These are phyloP conservation scores for Saturnia japonica DNA, from an alignment of 2,888 invertebrate species.

Conservation along the genomic window DNA sequence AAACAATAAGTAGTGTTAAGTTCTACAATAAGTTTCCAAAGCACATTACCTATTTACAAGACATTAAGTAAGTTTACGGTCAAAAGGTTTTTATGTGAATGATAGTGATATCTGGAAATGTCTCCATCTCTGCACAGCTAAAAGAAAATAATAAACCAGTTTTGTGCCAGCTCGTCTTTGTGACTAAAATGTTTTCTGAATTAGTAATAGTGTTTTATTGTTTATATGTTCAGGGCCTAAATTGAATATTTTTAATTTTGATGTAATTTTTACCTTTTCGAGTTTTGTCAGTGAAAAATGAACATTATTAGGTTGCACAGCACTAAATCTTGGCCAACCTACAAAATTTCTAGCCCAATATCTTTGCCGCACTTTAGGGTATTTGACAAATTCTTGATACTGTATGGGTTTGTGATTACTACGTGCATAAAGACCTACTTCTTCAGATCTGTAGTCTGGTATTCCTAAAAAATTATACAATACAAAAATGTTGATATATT, in stretches of 20 bases:
- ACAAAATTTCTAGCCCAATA: conserved; percentile 98
- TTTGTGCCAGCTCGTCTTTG: too few relatives aligned
- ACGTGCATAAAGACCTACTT: conserved; percentile 94
- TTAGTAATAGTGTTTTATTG: too few relatives aligned
- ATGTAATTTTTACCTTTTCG: conserved; percentile 77
- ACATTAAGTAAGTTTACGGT: too few relatives aligned
- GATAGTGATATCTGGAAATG: too few relatives aligned
- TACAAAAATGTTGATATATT: neutral
- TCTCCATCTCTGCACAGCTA: too few relatives aligned
- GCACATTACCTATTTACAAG: too few relatives aligned
- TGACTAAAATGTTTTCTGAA: too few relatives aligned
- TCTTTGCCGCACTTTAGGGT: conserved; percentile 85
- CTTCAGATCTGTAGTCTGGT: conserved; percentile 96
- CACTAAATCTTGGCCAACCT: conserved; percentile 94
- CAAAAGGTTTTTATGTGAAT: too few relatives aligned
- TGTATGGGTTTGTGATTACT: conserved; percentile 92
- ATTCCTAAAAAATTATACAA: conserved; percentile 83
- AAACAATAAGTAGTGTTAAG: too few relatives aligned
- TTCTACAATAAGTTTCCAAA: too few relatives aligned
- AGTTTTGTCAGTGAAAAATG: conserved; percentile 88
- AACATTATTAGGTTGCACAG: conserved; percentile 88
- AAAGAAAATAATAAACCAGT: too few relatives aligned
- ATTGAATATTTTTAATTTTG: neutral
- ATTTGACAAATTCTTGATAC: conserved; percentile 91
- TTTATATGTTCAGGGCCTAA: too few relatives aligned